phyloP scores from a whole-genome alignment of 2,888 invertebrate genomes.

The Ametastegia equiseti region DNA sequence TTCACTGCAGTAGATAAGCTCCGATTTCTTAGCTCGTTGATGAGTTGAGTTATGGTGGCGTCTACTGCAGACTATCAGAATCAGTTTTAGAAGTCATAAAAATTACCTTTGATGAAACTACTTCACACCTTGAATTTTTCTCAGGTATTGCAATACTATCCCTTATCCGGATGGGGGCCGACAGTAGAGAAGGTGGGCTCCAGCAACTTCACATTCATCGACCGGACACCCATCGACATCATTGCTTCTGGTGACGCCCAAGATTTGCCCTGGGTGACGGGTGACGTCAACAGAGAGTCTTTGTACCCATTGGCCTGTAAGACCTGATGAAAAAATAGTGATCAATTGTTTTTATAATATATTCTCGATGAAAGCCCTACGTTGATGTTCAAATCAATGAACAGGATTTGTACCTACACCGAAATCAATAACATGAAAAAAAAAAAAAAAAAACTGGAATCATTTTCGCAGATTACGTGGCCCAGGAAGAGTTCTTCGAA shows the following conservation, averaged over 20 bases:
- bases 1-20: too few relatives aligned
- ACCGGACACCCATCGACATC: conserved; percentile 81
- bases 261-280: conserved; percentile 84
- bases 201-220: conserved; percentile 55
- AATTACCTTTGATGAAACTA: too few relatives aligned
- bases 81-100: too few relatives aligned
- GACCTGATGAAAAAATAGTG: background rate
- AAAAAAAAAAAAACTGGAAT: background rate
- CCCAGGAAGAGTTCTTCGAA: background rate
- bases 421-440: background rate
- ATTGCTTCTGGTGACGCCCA: conserved; percentile 80
- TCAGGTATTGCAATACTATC: conserved; percentile 81
- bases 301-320: conserved; percentile 85
- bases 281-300: conserved; percentile 85
- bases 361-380: background rate
- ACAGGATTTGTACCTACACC: background rate
- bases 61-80: too few relatives aligned
- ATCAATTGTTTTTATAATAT: background rate
- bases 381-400: background rate
- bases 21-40: too few relatives aligned
- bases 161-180: conserved; percentile 86
- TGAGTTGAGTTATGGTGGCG: too few relatives aligned
- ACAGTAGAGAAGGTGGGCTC: conserved; percentile 81
- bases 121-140: too few relatives aligned
- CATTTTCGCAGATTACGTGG: background rate